phyloP scores from a whole-genome alignment of 2,888 invertebrate genomes.

The Piscicola geometra region DNA sequence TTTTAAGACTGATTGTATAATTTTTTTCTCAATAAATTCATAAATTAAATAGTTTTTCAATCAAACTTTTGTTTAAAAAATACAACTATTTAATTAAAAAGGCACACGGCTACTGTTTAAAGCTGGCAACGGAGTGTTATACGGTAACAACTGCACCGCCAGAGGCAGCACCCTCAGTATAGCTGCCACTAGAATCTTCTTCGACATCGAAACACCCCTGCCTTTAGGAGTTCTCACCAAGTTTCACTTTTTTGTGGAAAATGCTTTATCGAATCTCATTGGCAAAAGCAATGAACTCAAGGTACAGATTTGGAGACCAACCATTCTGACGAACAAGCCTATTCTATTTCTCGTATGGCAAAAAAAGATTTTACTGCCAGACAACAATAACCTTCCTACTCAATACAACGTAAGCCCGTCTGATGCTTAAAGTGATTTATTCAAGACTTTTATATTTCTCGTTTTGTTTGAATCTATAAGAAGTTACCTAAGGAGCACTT shows the following conservation, averaged over 20 bases:
- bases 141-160: conserved; percentile 40
- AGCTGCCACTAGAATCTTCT: conserved; percentile 38
- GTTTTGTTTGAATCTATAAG: no score
- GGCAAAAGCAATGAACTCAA: conserved; percentile 21
- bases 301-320: conserved; percentile 41
- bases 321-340: conserved; percentile 17
- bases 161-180: conserved; percentile 28
- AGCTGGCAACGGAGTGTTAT: conserved; percentile 24
- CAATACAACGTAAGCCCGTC: conserved; percentile 40
- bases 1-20: no score
- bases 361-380: conserved; percentile 22
- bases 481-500: no score
- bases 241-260: conserved; percentile 38
- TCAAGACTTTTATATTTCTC: no score
- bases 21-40: no score
- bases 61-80: no score
- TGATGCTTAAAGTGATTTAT: no score
- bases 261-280: conserved; percentile 10
- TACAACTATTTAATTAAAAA: background rate
- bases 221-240: conserved; percentile 38
- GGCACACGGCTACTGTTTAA: conserved; percentile 20
- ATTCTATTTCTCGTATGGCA: conserved; percentile 37
- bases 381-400: background rate
- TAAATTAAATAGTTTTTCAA: no score
- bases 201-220: conserved; percentile 38